phyloP scores from a whole-genome alignment of 2,888 invertebrate genomes.

The Oegoconia quadripuncta region DNA sequence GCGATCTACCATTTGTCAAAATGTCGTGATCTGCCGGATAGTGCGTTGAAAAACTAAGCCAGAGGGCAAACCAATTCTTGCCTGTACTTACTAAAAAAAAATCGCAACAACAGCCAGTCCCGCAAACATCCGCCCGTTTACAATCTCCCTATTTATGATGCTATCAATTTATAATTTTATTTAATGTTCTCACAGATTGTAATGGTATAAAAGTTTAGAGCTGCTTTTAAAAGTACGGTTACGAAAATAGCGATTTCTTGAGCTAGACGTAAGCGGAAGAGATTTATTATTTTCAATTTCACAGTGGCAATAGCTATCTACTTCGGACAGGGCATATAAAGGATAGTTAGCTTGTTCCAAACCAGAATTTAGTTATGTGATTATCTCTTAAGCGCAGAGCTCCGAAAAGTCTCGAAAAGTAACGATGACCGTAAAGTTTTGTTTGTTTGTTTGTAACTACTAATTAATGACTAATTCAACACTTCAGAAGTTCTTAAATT shows the following conservation, averaged over 20 bases:
- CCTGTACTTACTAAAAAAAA: slow-evolving; percentile 26
- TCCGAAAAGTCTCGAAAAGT: too few relatives aligned
- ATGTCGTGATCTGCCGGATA: slow-evolving; percentile 2
- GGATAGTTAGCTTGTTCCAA: too few relatives aligned
- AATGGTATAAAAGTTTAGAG: slow-evolving; percentile 1
- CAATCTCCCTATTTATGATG: slow-evolving; percentile 38
- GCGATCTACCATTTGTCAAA: too few relatives aligned
- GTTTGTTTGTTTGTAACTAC: too few relatives aligned
- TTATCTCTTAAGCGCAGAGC: too few relatives aligned
- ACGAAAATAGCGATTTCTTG: slow-evolving; percentile 26
- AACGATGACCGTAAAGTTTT: too few relatives aligned
- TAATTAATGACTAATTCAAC: too few relatives aligned
- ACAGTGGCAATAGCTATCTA: too few relatives aligned
- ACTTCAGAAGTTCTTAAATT: too few relatives aligned
- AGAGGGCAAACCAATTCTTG: slow-evolving; percentile 32
- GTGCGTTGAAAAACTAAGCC: slow-evolving; percentile 40
- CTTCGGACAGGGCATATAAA: too few relatives aligned
- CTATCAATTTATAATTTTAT: slow-evolving; percentile 66
- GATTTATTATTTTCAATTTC: too few relatives aligned
- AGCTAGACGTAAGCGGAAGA: slow-evolving; percentile 22
- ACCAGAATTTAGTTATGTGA: too few relatives aligned
- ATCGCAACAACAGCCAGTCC: slow-evolving; percentile 34
- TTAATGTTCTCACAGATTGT: slow-evolving; percentile 64
- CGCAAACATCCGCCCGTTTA: slow-evolving; percentile 49
- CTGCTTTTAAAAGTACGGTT: slow-evolving; percentile 19